Conservation (phyloP, 2,888 invertebrate species). For the Tolmerus cingulatus region DNA sequence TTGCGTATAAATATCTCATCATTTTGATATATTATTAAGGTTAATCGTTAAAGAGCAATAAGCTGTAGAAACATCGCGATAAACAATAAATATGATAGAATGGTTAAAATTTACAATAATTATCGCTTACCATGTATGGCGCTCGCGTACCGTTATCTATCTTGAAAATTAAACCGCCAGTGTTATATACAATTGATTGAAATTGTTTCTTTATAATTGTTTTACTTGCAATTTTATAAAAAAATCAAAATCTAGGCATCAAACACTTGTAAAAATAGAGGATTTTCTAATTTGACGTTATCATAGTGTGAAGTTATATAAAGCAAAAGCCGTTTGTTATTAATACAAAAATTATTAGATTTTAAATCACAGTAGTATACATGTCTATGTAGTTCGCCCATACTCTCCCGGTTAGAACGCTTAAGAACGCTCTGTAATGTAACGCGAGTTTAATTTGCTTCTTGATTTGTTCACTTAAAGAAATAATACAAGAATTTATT, state of each 20-base stretch:
- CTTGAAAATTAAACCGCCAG: not conserved
- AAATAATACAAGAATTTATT: not conserved
- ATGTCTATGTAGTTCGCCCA: not conserved
- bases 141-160: not conserved
- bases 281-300: not conserved
- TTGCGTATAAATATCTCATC: not conserved
- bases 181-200: not conserved
- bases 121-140: not conserved
- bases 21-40: not conserved
- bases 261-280: constrained; percentile 11
- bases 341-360: constrained; percentile 9
- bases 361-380: constrained; percentile 21
- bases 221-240: not conserved
- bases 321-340: not conserved
- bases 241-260: not conserved
- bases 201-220: not conserved
- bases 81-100: not conserved
- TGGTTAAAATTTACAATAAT: not conserved
- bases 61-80: not conserved
- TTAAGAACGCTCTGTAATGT: not conserved
- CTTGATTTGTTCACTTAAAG: constrained; percentile 13
- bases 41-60: not conserved
- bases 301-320: not conserved
- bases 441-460: not conserved
- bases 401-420: not conserved